phyloP scores from a whole-genome alignment of 1,140 invertebrate genomes.

The Macrostomum lignano region DNA sequence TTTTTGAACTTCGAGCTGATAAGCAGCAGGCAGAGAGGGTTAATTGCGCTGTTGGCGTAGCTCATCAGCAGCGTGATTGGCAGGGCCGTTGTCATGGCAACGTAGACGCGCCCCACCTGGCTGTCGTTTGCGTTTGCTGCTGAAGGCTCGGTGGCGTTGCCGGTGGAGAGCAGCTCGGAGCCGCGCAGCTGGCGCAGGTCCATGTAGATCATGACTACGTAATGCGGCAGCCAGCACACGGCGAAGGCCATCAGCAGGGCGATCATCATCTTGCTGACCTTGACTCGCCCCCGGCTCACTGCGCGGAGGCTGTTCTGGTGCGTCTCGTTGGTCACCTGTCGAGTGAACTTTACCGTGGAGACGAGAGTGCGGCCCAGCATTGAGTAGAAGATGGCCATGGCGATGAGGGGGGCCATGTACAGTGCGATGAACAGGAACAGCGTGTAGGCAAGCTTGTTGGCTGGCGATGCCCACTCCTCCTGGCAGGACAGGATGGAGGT shows the following conservation, averaged over 20 bases:
- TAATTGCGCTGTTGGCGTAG: conserved; percentile 44
- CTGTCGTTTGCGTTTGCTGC: background rate
- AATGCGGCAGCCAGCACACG: conserved; percentile 42
- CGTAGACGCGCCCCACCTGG: conserved; percentile 7
- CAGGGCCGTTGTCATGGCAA: too few species aligned
- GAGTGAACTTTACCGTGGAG: conserved; percentile 12
- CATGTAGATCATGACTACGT: conserved; percentile 29
- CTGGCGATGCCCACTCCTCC: conserved; percentile 15
- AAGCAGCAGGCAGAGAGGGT: conserved; percentile 26
- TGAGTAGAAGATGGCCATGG: conserved; percentile 35
- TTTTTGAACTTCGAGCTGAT: background rate
- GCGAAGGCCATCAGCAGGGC: conserved; percentile 39
- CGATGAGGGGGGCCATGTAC: conserved; percentile 23
- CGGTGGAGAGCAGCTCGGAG: conserved; percentile 20
- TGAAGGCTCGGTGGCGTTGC: background rate
- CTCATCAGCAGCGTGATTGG: conserved; percentile 41
- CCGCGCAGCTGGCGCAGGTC: conserved; percentile 7
- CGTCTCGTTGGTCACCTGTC: conserved; percentile 12
- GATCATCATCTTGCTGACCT: conserved; percentile 31
- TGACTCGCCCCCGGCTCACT: conserved; percentile 12
- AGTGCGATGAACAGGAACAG: conserved; percentile 14
- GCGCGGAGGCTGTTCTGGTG: too few species aligned
- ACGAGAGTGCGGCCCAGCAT: conserved; percentile 31
- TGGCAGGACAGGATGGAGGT: conserved; percentile 13
- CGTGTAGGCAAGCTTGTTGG: conserved; percentile 13